Conservation (phyloP, 2,888 invertebrate genomes). For the Dasysyrphus tricinctus region DNA sequence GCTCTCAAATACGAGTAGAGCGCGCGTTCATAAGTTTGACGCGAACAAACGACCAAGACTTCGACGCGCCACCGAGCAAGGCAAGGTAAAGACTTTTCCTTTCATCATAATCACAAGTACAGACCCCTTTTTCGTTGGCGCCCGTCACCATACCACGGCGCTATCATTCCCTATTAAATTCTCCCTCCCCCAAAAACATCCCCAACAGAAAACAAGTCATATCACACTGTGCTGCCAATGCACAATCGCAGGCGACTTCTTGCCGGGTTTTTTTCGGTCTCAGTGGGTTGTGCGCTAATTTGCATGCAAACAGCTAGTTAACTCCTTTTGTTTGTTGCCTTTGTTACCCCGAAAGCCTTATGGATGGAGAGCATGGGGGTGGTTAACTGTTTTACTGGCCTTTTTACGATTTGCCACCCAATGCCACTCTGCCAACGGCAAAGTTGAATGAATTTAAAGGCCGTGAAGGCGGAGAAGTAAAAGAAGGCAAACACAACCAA, state of each 20-base stretch:
- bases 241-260: constrained; percentile 48
- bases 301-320: constrained; percentile 61
- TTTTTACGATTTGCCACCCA: constrained; percentile 20
- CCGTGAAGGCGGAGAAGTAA: neutral
- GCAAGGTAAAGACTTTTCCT: constrained; percentile 46
- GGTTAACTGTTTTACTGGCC: constrained; percentile 24
- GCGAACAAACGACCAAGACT: constrained; percentile 28
- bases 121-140: neutral
- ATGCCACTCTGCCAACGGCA: constrained; percentile 2
- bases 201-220: neutral
- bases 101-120: constrained; percentile 32
- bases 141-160: neutral
- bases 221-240: constrained; percentile 48
- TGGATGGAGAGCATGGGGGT: neutral
- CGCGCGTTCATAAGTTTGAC: constrained; percentile 14
- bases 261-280: constrained; percentile 36
- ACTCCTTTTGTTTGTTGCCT: constrained; percentile 33
- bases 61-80: constrained; percentile 33
- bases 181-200: neutral
- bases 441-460: constrained; percentile 42
- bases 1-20: constrained; percentile 14
- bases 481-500: neutral
- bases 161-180: neutral
- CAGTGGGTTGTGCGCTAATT: constrained; percentile 46
- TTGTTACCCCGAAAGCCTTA: constrained; percentile 14